Evolutionary conservation across 2,797 vertebrate genomes (phyloP).

Genomic region (Periparus ater): DNA sequence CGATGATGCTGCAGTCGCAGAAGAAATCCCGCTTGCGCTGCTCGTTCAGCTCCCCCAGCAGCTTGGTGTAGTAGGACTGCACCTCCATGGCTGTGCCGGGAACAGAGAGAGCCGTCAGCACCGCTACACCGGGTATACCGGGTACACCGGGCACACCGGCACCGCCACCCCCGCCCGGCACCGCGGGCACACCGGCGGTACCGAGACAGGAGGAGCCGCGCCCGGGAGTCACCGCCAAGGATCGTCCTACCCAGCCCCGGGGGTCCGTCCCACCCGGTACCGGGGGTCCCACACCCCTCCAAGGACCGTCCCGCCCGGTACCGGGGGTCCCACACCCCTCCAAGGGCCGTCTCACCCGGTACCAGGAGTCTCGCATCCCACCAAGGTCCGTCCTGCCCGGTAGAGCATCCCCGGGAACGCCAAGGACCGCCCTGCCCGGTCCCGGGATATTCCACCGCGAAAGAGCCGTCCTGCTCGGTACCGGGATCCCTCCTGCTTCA

Average conservation of each 20-base stretch:
- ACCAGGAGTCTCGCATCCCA: neutral
- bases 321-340: no score
- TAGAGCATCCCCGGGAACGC: no score
- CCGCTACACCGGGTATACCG: neutral
- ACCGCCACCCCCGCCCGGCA: neutral
- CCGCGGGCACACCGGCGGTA: neutral
- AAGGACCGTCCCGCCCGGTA: neutral
- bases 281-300: no score
- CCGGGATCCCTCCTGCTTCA: neutral
- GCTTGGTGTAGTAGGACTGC: constrained; percentile 88
- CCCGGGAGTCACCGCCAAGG: neutral
- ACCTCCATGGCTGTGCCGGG: constrained; percentile 84
- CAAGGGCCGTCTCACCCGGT: no score
- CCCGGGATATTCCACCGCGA: no score
- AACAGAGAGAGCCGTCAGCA: neutral
- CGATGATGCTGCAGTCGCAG: constrained; percentile 98
- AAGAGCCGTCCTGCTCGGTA: no score
- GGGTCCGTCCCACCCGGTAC: neutral
- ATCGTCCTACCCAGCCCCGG: no score
- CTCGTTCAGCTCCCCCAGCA: constrained; percentile 93
- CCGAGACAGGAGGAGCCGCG: neutral
- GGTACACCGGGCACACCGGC: no score
- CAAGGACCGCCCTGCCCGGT: neutral
- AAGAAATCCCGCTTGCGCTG: constrained; percentile 96
- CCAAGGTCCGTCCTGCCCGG: neutral